Percentiles rank a stretch among this genome's conserved stretches.
Conservation (phyloP, 2,113 vertebrate genomes). For the Leptobrachium ailaonicum region DNA sequence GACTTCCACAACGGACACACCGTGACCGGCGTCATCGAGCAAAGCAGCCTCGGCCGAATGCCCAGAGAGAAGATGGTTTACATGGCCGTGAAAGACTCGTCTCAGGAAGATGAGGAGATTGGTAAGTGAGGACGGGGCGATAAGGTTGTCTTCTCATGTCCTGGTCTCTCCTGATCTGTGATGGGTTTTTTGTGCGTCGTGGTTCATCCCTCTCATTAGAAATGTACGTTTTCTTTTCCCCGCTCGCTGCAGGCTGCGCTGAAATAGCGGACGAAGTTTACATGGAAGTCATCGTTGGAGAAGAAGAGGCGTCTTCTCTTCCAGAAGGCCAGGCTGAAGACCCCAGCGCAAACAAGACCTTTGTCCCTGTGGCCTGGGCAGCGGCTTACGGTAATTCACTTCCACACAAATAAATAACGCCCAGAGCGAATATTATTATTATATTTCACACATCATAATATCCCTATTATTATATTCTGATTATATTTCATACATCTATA, state of each 20-base stretch:
- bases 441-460: too few species aligned
- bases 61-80: constrained; percentile 98
- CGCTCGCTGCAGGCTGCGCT: constrained; percentile 72
- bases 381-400: constrained; percentile 76
- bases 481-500: too few species aligned
- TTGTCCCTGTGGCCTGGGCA: constrained; percentile 83
- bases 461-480: too few species aligned
- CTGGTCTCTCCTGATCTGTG: background rate
- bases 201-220: background rate
- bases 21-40: constrained; percentile 83
- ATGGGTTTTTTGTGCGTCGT: too few species aligned
- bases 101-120: constrained; percentile 87
- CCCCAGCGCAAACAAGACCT: constrained; percentile 76
- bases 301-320: constrained; percentile 74
- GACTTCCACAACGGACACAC: constrained; percentile 93
- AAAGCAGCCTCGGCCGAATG: constrained; percentile 80
- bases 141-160: background rate
- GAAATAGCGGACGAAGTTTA: constrained; percentile 88
- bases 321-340: constrained; percentile 76
- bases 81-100: constrained; percentile 94
- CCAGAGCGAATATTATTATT: too few species aligned
- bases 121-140: constrained; percentile 68
- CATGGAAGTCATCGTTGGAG: constrained; percentile 84
- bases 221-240: constrained; percentile 24
- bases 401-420: too few species aligned